Base-by-base conservation (phyloP, 2,888 invertebrate species). In the Drosophila algonquin region DNA sequence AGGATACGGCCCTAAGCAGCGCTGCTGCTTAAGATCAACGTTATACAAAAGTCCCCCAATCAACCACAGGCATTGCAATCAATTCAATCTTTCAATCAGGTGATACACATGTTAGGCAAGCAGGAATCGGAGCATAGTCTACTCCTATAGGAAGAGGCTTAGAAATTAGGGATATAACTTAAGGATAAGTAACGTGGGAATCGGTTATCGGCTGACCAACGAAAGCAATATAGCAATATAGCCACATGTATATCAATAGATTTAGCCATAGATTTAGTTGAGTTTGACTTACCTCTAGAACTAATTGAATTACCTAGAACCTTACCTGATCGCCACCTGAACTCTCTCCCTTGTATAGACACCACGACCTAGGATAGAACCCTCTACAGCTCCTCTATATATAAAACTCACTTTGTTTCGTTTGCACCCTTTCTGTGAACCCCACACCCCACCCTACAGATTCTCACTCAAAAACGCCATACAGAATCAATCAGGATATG, bases 1-100 rank as follows among this genome's bases (percentile, higher is more conserved):
- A 91, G 90, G 89, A 84, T 55, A 86, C 80, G 79, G 89, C 72
- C 70, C 75, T 80, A 44, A 77, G 81, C 80, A 78, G 74, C 53
- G 79, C 77, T 74, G 79, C 80, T 77, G 79, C 80, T 52, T 84
- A 84, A 75, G 67, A 72, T 47, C 58, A 70, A 48, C 60, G 14
- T 67, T 55, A 16, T 59, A 69, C 63, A 56, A 40, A 5, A 3
- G 44, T 9, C 18, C 21, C 51, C 45, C 24, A 44, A 62, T 44
- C 57, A 35, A 16, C 47, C 18, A 18, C 51, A 53, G 57, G 53
- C 47, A 71, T 47, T 63, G 40, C 59, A 65, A 73, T 59, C 50
- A 54, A 53, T 65, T 59, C 50, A 59, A 53, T 65, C 27, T 67
- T 67, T 67, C 65, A 70, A 68, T 74, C 70, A 59, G 63, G 75